A percentile compares a stretch with the other conserved stretches of the same genome.
Conservation (phyloP, 2,888 invertebrate species). For the Synanthedon tipuliformis region DNA sequence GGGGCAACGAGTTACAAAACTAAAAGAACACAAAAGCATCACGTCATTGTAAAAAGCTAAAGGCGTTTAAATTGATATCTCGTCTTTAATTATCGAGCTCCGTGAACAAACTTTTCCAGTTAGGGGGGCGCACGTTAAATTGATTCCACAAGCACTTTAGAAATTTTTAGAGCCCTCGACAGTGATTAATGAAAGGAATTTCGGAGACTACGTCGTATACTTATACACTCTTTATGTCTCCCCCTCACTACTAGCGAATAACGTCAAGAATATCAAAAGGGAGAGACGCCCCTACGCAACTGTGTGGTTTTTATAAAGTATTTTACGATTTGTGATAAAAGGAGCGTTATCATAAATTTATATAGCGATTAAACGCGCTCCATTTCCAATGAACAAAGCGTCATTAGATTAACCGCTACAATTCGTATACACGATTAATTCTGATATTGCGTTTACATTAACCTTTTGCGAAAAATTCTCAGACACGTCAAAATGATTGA, state of each 20-base stretch:
- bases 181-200: conserved; percentile 67
- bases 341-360: conserved; percentile 16
- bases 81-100: conserved; percentile 55
- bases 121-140: conserved; percentile 54
- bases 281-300: conserved; percentile 25
- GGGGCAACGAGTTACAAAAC: neutral
- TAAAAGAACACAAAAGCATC: neutral
- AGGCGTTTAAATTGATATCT: conserved; percentile 49
- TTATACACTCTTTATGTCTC: conserved; percentile 19
- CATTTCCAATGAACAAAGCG: too few relatives aligned
- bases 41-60: conserved; percentile 11
- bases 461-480: conserved; percentile 40
- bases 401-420: too few relatives aligned
- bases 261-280: conserved; percentile 43
- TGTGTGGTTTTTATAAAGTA: conserved; percentile 18
- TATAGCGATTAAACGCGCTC: conserved; percentile 9
- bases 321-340: conserved; percentile 15
- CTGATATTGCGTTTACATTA: conserved; percentile 25
- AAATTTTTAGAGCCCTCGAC: conserved; percentile 62
- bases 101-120: conserved; percentile 40
- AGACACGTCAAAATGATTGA: conserved; percentile 47
- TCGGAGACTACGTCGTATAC: conserved; percentile 39
- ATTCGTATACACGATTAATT: neutral
- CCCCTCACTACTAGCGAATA: conserved; percentile 24
- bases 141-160: conserved; percentile 60